phyloP scores from a whole-genome alignment of 2,113 vertebrate genomes.

The Micronycteris hirsuta region DNA sequence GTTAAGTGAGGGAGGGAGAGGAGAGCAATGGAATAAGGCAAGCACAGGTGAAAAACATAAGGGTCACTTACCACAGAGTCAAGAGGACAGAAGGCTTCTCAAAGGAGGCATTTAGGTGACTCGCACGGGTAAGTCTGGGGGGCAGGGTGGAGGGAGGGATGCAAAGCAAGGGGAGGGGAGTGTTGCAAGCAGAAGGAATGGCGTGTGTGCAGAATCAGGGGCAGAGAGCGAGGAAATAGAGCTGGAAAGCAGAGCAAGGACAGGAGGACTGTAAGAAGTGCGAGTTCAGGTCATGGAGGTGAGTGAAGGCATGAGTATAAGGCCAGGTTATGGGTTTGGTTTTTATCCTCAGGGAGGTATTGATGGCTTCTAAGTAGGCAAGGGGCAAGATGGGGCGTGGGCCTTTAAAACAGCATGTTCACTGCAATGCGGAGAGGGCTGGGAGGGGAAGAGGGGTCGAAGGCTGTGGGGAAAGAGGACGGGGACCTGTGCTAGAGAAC shows the following conservation, averaged over 20 bases:
- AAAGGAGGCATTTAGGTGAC: neutral
- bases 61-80: neutral
- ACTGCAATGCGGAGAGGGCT: neutral
- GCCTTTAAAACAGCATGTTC: neutral
- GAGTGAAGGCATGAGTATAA: neutral
- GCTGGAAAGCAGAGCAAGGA: neutral
- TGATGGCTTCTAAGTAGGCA: neutral
- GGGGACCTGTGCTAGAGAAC: neutral
- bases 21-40: neutral
- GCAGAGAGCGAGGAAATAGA: neutral
- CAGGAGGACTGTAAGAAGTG: rapidly evolving
- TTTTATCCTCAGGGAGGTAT: neutral
- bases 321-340: neutral
- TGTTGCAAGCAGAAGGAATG: neutral
- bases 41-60: neutral
- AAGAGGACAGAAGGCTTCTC: neutral
- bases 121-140: neutral
- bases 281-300: neutral
- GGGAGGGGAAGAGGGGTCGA: neutral
- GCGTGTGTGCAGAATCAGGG: neutral
- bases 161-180: neutral
- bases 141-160: neutral
- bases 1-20: neutral
- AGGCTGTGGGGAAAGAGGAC: neutral
- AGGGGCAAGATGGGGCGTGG: neutral